phyloP scores from a whole-genome alignment of 2,797 vertebrate genomes.

The Eleutherodactylus coqui region DNA sequence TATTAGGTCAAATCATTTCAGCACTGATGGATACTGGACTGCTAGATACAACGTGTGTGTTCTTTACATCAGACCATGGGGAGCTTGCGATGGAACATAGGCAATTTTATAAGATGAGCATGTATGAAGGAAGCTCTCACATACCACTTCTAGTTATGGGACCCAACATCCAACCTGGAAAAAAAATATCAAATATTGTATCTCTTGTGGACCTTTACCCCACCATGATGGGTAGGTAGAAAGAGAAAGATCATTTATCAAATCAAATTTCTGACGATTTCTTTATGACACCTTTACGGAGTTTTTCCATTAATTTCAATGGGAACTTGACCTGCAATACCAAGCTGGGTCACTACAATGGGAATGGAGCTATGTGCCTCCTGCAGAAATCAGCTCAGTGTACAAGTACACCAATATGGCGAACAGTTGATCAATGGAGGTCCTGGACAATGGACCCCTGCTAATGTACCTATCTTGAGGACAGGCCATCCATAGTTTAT shows the following conservation, averaged over 20 bases:
- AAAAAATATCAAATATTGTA: conserved; percentile 79
- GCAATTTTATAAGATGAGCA: conserved; percentile 99
- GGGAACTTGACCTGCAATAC: too few species aligned
- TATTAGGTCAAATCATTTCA: conserved; percentile 85
- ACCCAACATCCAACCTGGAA: conserved; percentile 79
- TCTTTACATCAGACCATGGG: conserved; percentile 94
- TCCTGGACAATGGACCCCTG: too few species aligned
- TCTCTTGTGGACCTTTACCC: conserved; percentile 97
- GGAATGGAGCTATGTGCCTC: too few species aligned
- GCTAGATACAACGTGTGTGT: conserved; percentile 82
- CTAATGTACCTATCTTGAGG: too few species aligned
- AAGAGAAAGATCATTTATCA: not conserved
- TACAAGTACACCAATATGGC: too few species aligned
- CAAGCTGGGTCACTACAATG: too few species aligned
- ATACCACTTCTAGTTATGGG: conserved; percentile 90
- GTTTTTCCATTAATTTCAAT: too few species aligned
- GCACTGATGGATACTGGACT: conserved; percentile 80
- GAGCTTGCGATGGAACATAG: conserved; percentile 97
- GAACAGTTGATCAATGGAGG: too few species aligned
- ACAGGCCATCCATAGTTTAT: too few species aligned
- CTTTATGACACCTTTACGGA: not conserved
- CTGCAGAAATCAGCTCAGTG: too few species aligned
- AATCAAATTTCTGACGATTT: not conserved
- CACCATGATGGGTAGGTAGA: conserved; percentile 89
- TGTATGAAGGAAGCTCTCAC: conserved; percentile 97